These are phyloP conservation scores for Caenorhabditis angaria DNA, from an alignment of 2,888 invertebrate species.

Conservation along the genomic window DNA sequence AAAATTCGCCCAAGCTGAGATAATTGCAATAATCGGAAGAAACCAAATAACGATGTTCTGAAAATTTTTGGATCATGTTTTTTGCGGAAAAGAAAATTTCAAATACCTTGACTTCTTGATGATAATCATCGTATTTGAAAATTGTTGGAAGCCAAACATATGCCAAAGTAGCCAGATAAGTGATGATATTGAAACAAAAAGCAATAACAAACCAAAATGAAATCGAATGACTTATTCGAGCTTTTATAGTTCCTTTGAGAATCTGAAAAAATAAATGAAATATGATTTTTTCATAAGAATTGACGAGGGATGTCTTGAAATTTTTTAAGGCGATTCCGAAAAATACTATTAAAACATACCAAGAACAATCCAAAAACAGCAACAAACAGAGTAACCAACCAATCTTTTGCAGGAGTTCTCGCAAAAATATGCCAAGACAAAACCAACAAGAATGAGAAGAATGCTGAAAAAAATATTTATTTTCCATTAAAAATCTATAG, in stretches of 20 bases:
- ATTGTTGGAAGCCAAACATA: conserved; percentile 66
- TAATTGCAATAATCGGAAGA: conserved; percentile 68
- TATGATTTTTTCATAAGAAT: neutral
- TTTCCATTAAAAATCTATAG: neutral
- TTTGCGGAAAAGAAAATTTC: neutral
- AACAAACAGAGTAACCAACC: conserved; percentile 58
- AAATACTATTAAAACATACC: conserved; percentile 39
- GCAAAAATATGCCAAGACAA: conserved; percentile 66
- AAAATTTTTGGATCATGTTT: conserved; percentile 8
- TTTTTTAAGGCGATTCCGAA: neutral
- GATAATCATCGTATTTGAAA: conserved; percentile 67
- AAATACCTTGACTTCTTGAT: conserved; percentile 60
- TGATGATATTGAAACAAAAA: conserved; percentile 62
- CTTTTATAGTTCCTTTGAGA: conserved; percentile 66
- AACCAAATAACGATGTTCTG: conserved; percentile 64
- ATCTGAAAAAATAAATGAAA: conserved; percentile 48
- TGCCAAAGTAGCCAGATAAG: conserved; percentile 61
- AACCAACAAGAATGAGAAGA: conserved; percentile 67
- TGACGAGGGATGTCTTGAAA: neutral
- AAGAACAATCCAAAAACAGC: conserved; percentile 61
- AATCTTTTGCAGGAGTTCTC: conserved; percentile 50
- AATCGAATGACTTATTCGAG: conserved; percentile 34
- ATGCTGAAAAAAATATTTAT: conserved; percentile 40
- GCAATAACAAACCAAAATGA: conserved; percentile 66
- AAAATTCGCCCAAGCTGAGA: conserved; percentile 67